Evolutionary conservation across 2,888 invertebrate genomes (phyloP), one percentile per base, ranked within the genome.

Genomic region (Cantharis flavilabris): DNA sequence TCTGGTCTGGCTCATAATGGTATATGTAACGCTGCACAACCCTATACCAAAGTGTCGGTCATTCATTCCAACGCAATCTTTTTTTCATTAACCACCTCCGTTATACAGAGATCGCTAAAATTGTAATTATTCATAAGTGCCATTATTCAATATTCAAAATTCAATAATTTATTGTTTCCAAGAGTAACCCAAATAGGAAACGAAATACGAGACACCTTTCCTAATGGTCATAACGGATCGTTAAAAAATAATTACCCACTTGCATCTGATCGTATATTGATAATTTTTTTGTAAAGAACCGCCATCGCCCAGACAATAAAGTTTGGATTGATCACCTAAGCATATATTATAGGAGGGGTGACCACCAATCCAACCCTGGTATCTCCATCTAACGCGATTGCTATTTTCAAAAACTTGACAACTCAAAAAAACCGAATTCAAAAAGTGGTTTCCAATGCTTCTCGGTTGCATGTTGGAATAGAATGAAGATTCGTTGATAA

Each of bases 1-100:
- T 78, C 63, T 78, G 78, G 75, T 75, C 78, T 75, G 76, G 75
- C 78, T 69, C 78, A 78, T 65, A 13, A 13, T 65, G 20, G 33
- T 13, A 33, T 13, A 33, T 5, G 26, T 26, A 67, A 67, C 67
- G 62, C 62, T 69, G 62, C 33, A 67, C 73, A 64, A 69, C 16
- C 20, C 13, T 23, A 5, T 67, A 30, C 28, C 3, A 63, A 63
- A 13, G 65, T 65, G 18, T 65, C 23, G 65, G 65, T 11, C 65
- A 23, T 23, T 11, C 65, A 23, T 23, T 65, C 33, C 13, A 13
- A 13, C n/a, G 33, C 33, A 13, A n/a, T 33, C 9, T 33, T 33
- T 33, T n/a, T 33, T 33, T 5, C 13, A 13, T 13, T 13, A 33
- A 5, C n/a, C 1, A 13, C 10, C 28, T 30, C 28, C 28, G 28